Base-by-base conservation (phyloP, 1,140 invertebrate genomes). In the Brachionus koreanus region DNA sequence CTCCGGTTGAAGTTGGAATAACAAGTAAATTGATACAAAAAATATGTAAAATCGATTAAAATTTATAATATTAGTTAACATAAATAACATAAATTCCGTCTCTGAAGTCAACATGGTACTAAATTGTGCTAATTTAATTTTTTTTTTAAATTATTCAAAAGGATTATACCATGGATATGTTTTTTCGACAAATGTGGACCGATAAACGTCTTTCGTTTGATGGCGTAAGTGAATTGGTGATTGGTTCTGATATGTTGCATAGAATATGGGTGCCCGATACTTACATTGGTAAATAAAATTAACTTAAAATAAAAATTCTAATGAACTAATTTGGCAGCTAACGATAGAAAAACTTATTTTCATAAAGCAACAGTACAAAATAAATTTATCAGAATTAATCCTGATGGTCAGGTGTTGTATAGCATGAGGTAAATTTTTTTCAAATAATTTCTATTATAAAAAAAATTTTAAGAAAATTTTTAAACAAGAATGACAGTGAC, bases 121-220 rank as follows among this genome's bases (percentile, higher is more conserved):
- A 16, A 12, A 75, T 65, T 77, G 1, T 6, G 12, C 25, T 13
- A 16, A 16, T 10, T 69, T 43, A n/a, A 35, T 10, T 75, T 37
- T 46, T 84, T 83, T 85, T 82, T 84, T 5, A 3, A 16, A 49
- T 49, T 49, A 16, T 13, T 13, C 85, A 86, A 74, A 89, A 97
- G 95, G 96, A 98, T 91, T 98, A 97, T 90, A 98, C 96, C 83
- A 90, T 97, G 91, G 96, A 98, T 91, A 96, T 98, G 91, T 98
- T 98, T 92, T 96, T 97, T 91, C 93, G 96, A 88, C 96, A 98
- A 91, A 95, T 94, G 90, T 98, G 96, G 96, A 95, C 93, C 86
- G 96, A 98, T 90, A 94, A 94, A 84, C 91, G 96, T 86, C 91
- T 98, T 87, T 93, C 93, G 83, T 97, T 96, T 90, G 93, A 95